phyloP scores from a whole-genome alignment of 2,113 vertebrate genomes.

The Fregata magnificens region DNA sequence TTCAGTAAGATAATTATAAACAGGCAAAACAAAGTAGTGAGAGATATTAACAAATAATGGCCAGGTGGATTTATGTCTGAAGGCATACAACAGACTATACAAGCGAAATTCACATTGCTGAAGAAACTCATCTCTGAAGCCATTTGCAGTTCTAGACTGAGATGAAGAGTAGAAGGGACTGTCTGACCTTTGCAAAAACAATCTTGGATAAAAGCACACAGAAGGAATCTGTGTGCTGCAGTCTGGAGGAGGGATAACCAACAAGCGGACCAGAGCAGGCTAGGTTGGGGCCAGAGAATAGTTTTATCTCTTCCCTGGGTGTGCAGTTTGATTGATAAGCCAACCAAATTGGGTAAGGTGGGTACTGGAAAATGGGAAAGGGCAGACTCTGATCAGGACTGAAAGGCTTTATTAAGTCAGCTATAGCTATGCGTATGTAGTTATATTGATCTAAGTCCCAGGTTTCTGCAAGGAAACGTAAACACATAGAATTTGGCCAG shows the following conservation, averaged over 20 bases:
- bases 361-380: not conserved
- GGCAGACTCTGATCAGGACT: not conserved
- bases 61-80: not conserved
- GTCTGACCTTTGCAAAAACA: not conserved
- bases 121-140: not conserved
- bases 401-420: not conserved
- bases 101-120: not conserved
- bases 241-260: not conserved
- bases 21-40: not conserved
- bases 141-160: not conserved
- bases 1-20: not conserved
- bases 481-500: not conserved
- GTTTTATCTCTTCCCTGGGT: not conserved
- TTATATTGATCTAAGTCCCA: not conserved
- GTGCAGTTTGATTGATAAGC: not conserved
- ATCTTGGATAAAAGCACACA: not conserved
- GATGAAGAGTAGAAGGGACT: not conserved
- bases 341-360: not conserved
- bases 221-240: not conserved
- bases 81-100: not conserved
- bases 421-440: not conserved
- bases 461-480: not conserved
- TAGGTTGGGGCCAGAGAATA: not conserved
- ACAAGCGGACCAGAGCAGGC: not conserved
- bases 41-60: not conserved